Evolutionary conservation across 2,888 invertebrate genomes (phyloP), one percentile per base, ranked within the genome.

Genomic region (Priocnemis perturbator): DNA sequence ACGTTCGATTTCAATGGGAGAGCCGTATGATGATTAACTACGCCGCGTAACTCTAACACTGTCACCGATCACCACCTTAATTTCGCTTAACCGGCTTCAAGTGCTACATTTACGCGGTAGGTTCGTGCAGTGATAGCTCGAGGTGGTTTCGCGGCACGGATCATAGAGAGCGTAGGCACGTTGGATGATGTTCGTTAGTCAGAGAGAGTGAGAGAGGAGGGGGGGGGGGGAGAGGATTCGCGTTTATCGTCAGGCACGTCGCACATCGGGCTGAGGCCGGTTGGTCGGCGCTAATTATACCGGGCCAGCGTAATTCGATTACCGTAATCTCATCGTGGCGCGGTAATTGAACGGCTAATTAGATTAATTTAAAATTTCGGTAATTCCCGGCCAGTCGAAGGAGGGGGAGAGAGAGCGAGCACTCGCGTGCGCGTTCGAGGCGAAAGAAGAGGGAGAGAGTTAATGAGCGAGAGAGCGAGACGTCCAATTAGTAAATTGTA

Each of bases 281-380:
- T 76, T 64, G 69, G 72, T 60, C 63, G 61, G 57, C 65, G 68
- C 79, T 84, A 86, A 86, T 87, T 83, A 84, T 80, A 81, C 50
- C 82, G 78, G 83, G 74, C 79, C 77, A 76, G 76, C 77, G 79
- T 84, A 84, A 87, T 86, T 86, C 83, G 85, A 85, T 87, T 86
- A 85, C 76, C 69, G 78, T 85, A 85, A 87, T 86, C 84, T 82
- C 83, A 78, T 85, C 82, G 81, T 67, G 73, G 70, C 56, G 57
- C 64, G 74, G 77, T 85, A 86, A 86, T 87, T 84, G 84, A 81
- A 84, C 79, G 82, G 73, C 79, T 84, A 86, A 87, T 87, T 84
- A 84, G 81, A 86, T 85, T 81, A 82, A 85, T 87, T 85, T 78
- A 83, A 86, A 85, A 86, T 86, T 85, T 85, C 77, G 80, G 76